Base-by-base conservation (phyloP, 2,797 vertebrate species). In the Sphenodon punctatus region DNA sequence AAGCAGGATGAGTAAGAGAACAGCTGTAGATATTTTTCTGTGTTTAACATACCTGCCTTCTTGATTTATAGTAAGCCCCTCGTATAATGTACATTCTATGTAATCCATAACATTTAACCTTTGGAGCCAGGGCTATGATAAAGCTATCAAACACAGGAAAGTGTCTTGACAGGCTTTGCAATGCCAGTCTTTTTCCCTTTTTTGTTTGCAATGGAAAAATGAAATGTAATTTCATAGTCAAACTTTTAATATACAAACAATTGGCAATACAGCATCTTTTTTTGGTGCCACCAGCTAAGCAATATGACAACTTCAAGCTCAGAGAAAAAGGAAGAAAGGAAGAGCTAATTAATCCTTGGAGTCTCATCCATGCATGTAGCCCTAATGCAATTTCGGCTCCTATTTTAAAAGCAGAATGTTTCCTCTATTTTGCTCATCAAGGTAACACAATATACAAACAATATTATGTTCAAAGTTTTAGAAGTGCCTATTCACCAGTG, bases 1-100 rank as follows among this genome's bases (percentile, higher is more conserved):
- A 91, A 88, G 92, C 93, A 88, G 92, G 93, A 95, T 95, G 96
- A 96, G 95, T 95, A 95, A 95, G 94, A 93, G 94, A 96, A 93
- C 96, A 97, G 96, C 95, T 97, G 96, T 95, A 93, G 92, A 91
- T 94, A 93, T 95, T 96, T 93, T 94, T 94, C 95, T 95, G 88
- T 96, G 95, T 96, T 96, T 96, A 96, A 94, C 93, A 94, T 96
- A 96, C 93, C 95, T 93, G 95, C 94, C 93, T 95, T 92, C 91
- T 94, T 95, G 94, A 95, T 95, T 95, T 96, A 96, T 96, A 95
- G 94, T 91, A 94, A 91, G 91, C 90, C 90, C 93, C 93, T 76
- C 72, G 82, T 91, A 92, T 94, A 95, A 94, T 93, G 92, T 94
- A 94, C 88, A 93, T 93, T 92, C 90, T 92, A 88, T 92, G 88